A percentile compares a stretch with the other conserved stretches of the same genome.
These are phyloP conservation scores for Rosalia funebris DNA, from an alignment of 2,888 invertebrate species.

Conservation along the genomic window DNA sequence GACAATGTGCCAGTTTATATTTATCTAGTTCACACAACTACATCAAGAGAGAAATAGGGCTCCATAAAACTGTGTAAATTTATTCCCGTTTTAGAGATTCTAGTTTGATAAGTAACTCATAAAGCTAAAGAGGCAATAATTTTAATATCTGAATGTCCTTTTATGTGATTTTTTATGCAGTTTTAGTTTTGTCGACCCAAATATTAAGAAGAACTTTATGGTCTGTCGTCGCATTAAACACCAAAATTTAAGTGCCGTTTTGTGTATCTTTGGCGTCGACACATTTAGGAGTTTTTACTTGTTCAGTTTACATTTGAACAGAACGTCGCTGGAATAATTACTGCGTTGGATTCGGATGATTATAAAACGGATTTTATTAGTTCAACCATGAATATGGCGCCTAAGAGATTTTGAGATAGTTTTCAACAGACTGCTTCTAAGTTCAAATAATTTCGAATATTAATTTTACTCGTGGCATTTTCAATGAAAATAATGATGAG, in stretches of 20 bases:
- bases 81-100: conserved; percentile 18
- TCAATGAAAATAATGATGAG: too few species aligned
- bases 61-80: conserved; percentile 27
- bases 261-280: conserved; percentile 21
- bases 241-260: conserved; percentile 23
- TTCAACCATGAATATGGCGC: too few species aligned
- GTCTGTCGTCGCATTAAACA: conserved; percentile 17
- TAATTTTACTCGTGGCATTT: too few species aligned
- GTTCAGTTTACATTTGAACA: conserved; percentile 1
- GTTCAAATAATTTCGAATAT: too few species aligned
- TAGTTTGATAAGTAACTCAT: conserved; percentile 24
- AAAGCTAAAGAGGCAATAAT: conserved; percentile 23
- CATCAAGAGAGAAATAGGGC: conserved; percentile 1
- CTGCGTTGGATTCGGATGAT: not conserved
- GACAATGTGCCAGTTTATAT: conserved; percentile 19
- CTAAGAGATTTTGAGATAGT: too few species aligned
- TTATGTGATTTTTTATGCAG: conserved; percentile 29
- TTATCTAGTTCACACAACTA: conserved; percentile 1
- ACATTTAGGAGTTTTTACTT: conserved; percentile 16
- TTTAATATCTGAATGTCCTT: conserved; percentile 26
- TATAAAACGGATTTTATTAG: too few species aligned
- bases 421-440: too few species aligned
- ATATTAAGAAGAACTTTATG: conserved; percentile 24
- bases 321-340: not conserved
- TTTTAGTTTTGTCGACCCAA: conserved; percentile 18